Evolutionary conservation across 2,797 vertebrate species (phyloP).

Genomic region (Crypturellus tataupa): DNA sequence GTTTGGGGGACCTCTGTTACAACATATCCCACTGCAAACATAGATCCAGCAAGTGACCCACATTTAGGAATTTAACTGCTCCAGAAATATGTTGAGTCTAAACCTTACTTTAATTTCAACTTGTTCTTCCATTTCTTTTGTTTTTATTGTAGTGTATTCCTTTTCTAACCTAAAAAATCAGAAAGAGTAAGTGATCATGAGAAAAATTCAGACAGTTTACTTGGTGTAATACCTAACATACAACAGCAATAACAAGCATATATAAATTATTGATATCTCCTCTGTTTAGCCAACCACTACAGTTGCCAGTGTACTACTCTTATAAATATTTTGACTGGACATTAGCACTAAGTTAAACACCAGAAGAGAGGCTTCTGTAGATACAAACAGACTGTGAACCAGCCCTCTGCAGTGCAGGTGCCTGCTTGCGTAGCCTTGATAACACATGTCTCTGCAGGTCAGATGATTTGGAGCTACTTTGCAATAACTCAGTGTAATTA

Average conservation of each 20-base stretch:
- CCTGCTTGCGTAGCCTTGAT: neutral
- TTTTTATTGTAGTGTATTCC: conserved; percentile 99
- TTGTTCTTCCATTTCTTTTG: conserved; percentile 99
- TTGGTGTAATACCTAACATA: neutral
- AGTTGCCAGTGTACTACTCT: neutral
- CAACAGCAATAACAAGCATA: neutral
- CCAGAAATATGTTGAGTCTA: neutral
- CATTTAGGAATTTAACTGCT: neutral
- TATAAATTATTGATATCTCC: neutral
- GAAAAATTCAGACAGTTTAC: neutral
- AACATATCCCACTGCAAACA: neutral
- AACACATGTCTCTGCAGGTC: neutral
- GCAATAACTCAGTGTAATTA: neutral
- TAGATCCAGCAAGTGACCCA: neutral
- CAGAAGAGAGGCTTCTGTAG: neutral
- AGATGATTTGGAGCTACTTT: neutral
- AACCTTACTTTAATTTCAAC: conserved; percentile 96
- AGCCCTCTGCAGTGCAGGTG: neutral
- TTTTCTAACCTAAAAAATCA: conserved; percentile 91
- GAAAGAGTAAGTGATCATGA: conserved; percentile 3
- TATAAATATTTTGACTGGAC: neutral
- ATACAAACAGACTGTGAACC: neutral
- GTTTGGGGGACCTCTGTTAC: neutral
- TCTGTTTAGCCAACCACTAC: neutral
- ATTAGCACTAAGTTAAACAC: neutral